These are phyloP conservation scores for Lucilia sericata DNA, from an alignment of 1,140 invertebrate species.

Conservation along the genomic window DNA sequence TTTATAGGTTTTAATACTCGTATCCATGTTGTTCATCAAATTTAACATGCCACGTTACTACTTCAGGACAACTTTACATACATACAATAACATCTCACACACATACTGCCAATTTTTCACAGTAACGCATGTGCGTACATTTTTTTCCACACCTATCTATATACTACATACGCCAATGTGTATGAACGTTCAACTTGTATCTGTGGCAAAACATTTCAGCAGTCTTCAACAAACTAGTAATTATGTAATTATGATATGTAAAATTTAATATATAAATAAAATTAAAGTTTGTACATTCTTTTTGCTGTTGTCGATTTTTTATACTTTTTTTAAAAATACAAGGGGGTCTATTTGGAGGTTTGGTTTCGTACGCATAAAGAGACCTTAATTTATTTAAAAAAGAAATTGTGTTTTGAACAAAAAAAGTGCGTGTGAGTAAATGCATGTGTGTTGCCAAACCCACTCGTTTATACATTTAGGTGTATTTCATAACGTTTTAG, in stretches of 20 bases:
- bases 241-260: constrained; percentile 42
- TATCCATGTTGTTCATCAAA: too few species aligned
- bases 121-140: constrained; percentile 38
- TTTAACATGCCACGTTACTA: too few species aligned
- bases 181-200: background rate
- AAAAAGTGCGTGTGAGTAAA: constrained; percentile 12
- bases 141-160: background rate
- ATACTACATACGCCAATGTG: background rate
- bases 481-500: background rate
- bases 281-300: constrained; percentile 19
- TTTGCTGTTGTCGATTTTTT: background rate
- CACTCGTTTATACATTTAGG: background rate
- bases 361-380: background rate
- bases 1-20: too few species aligned
- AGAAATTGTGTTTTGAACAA: background rate
- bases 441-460: background rate
- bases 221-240: background rate
- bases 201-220: background rate
- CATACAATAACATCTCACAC: too few species aligned
- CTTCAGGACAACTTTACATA: too few species aligned
- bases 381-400: constrained; percentile 24
- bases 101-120: background rate
- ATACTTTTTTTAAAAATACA: background rate
- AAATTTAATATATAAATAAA: constrained; percentile 40
- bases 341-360: background rate